Base-by-base conservation (phyloP, 2,888 invertebrate genomes). In the Taphrorychus bicolor region DNA sequence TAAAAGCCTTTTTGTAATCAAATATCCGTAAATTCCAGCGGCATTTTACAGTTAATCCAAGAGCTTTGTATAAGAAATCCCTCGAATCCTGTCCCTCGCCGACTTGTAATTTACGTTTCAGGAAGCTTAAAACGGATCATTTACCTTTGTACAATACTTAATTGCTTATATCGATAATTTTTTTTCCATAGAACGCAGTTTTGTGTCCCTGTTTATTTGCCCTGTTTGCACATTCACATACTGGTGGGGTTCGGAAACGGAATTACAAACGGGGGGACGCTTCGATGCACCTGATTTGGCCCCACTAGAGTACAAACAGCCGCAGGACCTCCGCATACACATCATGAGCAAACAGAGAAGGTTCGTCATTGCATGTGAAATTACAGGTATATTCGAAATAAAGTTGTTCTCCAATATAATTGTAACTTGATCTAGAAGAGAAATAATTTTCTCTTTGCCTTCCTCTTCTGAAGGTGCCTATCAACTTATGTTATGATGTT, bases 61-160 rank as follows among this genome's bases (percentile, higher is more conserved):
- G 45, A n/a, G 14, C n/a, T n/a, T n/a, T n/a, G n/a, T n/a, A n/a
- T n/a, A n/a, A 78, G 76, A 77, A 77, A 78, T 77, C 78, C 76
- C 52, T 69, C 73, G 72, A 71, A 74, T 75, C 74, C 72, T 75
- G 74, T 70, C 71, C 72, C 73, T 71, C 72, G 71, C 74, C 74
- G 72, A 72, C 69, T 72, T 72, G 72, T 72, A 75, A 78, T 78
- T 78, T 77, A 76, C 77, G 77, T 78, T 76, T 74, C 69, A 70
- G 72, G 54, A 72, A 42, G 76, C 75, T 76, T 77, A 76, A 45
- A 73, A 75, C 73, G 75, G 76, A 77, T 76, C 76, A 76, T 72
- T 76, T 74, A 77, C 76, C 76, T 77, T 76, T 76, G 76, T 76
- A 75, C 67, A 16, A 59, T 57, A 41, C 41, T 63, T 59, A 67